Percentiles rank a stretch among this genome's conserved stretches.
Conservation (phyloP, 2,888 invertebrate genomes). For the Hydrotaea diabolus region DNA sequence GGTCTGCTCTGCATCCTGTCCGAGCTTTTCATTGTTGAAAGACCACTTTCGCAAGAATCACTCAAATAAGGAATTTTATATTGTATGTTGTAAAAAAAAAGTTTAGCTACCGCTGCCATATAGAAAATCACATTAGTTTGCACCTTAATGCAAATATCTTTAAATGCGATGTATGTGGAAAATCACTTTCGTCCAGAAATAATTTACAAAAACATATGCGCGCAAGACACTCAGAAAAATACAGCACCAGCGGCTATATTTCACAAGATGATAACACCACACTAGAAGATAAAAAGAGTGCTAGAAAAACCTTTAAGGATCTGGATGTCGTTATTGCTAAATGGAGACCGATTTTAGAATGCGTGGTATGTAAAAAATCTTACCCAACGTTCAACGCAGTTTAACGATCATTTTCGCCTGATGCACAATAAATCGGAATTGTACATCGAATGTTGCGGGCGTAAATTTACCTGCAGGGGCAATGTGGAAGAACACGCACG, state of each 20-base stretch:
- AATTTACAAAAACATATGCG: background rate
- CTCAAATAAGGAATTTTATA: constrained; percentile 64
- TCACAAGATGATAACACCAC: background rate
- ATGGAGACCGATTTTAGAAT: constrained; percentile 5
- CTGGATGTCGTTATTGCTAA: constrained; percentile 7
- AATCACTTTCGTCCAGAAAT: constrained; percentile 2
- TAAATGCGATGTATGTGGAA: constrained; percentile 69
- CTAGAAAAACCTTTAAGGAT: background rate
- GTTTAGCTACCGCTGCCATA: constrained; percentile 67
- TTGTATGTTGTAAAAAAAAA: constrained; percentile 69
- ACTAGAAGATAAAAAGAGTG: too few species aligned
- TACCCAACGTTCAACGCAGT: background rate
- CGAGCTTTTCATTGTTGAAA: constrained; percentile 66
- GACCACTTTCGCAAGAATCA: constrained; percentile 68
- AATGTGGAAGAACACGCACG: background rate
- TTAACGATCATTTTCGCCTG: background rate
- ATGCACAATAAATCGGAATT: background rate
- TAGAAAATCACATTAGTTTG: constrained; percentile 69
- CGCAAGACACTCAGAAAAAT: too few species aligned
- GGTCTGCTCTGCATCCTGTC: constrained; percentile 21
- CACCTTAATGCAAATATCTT: constrained; percentile 70
- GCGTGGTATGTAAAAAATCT: background rate
- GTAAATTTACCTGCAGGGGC: background rate
- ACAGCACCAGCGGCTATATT: background rate
- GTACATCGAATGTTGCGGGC: background rate